Evolutionary conservation across 2,888 invertebrate species (phyloP).

Genomic region (Ectemnius cavifrons): DNA sequence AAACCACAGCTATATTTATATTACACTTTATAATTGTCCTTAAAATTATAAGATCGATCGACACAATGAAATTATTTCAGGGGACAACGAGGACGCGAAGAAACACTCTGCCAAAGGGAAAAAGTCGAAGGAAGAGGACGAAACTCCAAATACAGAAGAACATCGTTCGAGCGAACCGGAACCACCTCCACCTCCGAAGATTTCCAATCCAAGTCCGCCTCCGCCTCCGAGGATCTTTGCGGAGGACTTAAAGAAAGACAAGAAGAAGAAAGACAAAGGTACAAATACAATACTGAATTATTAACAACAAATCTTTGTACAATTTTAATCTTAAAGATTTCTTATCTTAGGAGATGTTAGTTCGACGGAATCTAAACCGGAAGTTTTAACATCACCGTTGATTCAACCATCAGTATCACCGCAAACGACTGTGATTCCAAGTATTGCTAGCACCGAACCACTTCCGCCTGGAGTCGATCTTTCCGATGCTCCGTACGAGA

Average conservation of each 20-base stretch:
- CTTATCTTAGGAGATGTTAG: conserved; percentile 9
- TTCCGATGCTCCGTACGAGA: conserved; percentile 74
- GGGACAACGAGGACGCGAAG: conserved; percentile 25
- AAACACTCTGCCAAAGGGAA: conserved; percentile 33
- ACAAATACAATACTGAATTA: conserved; percentile 25
- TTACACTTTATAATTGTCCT: not conserved
- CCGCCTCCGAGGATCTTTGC: conserved; percentile 75
- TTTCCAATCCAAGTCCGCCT: conserved; percentile 74
- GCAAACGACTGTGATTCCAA: conserved; percentile 61
- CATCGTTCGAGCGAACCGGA: conserved; percentile 31
- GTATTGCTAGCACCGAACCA: conserved; percentile 74
- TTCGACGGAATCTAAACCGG: conserved; percentile 24
- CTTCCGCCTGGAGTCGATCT: conserved; percentile 81
- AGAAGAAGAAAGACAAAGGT: conserved; percentile 42
- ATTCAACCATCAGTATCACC: conserved; percentile 56
- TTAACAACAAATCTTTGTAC: too few relatives aligned
- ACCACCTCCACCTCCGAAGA: conserved; percentile 69
- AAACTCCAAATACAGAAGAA: conserved; percentile 11
- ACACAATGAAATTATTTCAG: not conserved
- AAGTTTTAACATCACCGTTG: conserved; percentile 36
- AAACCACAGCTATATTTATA: too few relatives aligned
- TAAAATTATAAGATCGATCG: not conserved
- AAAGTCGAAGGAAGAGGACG: conserved; percentile 27
- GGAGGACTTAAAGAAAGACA: conserved; percentile 67
- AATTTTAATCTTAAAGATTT: too few relatives aligned